A percentile compares a stretch with the other conserved stretches of the same genome.
These are phyloP conservation scores for Trichosurus vulpecula DNA, from an alignment of 2,797 vertebrate genomes.

Conservation along the genomic window DNA sequence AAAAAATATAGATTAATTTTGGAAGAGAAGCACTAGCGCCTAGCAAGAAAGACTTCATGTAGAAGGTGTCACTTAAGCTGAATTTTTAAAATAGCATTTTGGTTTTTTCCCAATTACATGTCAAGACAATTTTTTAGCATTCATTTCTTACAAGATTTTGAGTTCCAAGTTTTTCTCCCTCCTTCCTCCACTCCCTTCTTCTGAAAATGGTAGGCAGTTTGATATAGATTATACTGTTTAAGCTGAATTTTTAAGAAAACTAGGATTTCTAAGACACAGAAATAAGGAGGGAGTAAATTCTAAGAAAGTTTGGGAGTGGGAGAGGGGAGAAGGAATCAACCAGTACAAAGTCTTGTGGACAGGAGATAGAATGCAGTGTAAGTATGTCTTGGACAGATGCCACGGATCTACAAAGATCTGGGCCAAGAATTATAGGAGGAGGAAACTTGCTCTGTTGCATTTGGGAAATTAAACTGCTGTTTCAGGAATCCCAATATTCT, in stretches of 20 bases:
- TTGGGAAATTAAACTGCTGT: neutral
- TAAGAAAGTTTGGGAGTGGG: neutral
- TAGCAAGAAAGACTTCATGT: too few relatives aligned
- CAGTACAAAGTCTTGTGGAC: neutral
- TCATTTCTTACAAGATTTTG: too few relatives aligned
- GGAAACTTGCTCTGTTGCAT: neutral
- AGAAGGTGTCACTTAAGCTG: too few relatives aligned
- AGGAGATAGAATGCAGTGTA: neutral
- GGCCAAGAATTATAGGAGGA: neutral
- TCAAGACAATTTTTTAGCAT: too few relatives aligned
- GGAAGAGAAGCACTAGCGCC: neutral
- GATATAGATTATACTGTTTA: neutral
- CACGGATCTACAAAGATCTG: neutral
- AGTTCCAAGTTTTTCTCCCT: too few relatives aligned
- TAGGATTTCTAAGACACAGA: neutral
- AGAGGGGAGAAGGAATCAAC: neutral
- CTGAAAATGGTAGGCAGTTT: too few relatives aligned
- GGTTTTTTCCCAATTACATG: too few relatives aligned
- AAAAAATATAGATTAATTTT: neutral
- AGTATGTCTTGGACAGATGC: neutral
- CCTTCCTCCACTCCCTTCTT: too few relatives aligned
- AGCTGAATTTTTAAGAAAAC: neutral
- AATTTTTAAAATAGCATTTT: too few relatives aligned
- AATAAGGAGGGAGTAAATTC: neutral
- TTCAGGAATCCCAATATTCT: neutral